Evolutionary conservation across 2,888 invertebrate genomes (phyloP).

Genomic region (Rapana venosa): DNA sequence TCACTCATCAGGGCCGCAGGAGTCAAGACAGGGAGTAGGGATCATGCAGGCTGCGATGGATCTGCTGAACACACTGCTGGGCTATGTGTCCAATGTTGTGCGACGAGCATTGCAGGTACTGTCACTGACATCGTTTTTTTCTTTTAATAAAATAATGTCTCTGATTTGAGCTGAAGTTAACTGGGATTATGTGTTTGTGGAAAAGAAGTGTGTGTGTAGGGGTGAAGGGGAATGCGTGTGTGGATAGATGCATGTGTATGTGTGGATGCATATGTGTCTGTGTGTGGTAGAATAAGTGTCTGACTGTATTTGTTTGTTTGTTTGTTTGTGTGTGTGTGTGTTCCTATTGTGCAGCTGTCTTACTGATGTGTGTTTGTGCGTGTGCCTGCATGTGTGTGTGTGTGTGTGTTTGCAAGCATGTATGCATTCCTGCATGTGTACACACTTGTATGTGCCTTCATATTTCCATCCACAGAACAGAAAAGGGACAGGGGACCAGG

Average conservation of each 20-base stretch:
- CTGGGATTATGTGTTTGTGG: too few species aligned
- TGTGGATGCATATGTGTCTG: background rate
- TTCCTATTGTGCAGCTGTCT: background rate
- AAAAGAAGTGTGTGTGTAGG: background rate
- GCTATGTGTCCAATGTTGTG: slow-evolving; percentile 77
- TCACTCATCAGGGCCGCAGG: slow-evolving; percentile 29
- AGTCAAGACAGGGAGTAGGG: slow-evolving; percentile 41
- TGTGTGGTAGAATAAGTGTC: background rate
- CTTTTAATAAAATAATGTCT: background rate
- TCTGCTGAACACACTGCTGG: slow-evolving; percentile 72
- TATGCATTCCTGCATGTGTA: background rate
- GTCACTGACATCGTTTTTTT: background rate
- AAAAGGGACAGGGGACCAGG: slow-evolving; percentile 64
- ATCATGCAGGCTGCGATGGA: slow-evolving; percentile 74
- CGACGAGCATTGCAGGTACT: slow-evolving; percentile 75
- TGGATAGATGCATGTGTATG: background rate
- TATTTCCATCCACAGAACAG: slow-evolving; percentile 63
- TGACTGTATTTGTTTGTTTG: slow-evolving; percentile 61
- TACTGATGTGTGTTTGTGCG: background rate
- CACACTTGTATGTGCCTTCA: background rate
- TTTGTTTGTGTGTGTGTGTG: slow-evolving; percentile 65
- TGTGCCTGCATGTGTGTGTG: background rate
- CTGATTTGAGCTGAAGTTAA: background rate
- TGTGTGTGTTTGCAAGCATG: background rate
- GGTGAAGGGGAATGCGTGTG: background rate